Conservation (phyloP, 2,113 vertebrate species). For the Corynorhinus townsendii region DNA sequence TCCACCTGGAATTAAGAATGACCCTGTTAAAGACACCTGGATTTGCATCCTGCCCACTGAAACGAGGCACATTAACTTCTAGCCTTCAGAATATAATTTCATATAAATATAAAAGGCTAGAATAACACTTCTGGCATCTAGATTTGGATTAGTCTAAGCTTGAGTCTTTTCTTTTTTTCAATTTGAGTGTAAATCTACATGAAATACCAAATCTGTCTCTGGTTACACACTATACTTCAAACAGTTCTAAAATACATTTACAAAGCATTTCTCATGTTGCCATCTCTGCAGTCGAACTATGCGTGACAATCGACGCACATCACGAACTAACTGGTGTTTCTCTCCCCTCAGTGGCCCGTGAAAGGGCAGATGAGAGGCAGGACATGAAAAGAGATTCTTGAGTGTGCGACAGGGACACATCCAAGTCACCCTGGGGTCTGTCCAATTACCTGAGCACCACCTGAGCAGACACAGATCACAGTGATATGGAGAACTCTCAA, state of each 20-base stretch:
- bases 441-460: not conserved
- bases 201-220: not conserved
- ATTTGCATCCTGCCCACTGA: not conserved
- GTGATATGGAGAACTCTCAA: not conserved
- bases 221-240: not conserved
- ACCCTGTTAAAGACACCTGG: not conserved
- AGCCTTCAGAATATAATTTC: not conserved
- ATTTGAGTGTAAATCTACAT: not conserved
- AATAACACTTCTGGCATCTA: not conserved
- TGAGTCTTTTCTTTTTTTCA: not conserved
- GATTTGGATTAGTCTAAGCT: not conserved
- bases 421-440: not conserved
- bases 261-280: not conserved
- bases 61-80: not conserved
- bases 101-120: not conserved
- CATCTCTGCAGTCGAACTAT: not conserved
- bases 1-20: conserved; percentile 66
- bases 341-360: not conserved
- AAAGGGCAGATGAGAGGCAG: not conserved
- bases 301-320: rapidly evolving
- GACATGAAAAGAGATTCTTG: not conserved
- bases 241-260: not conserved
- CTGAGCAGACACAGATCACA: not conserved
- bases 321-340: not conserved
- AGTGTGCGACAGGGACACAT: not conserved